Conservation (phyloP, 2,113 vertebrate genomes). For the Zosterops japonicus region DNA sequence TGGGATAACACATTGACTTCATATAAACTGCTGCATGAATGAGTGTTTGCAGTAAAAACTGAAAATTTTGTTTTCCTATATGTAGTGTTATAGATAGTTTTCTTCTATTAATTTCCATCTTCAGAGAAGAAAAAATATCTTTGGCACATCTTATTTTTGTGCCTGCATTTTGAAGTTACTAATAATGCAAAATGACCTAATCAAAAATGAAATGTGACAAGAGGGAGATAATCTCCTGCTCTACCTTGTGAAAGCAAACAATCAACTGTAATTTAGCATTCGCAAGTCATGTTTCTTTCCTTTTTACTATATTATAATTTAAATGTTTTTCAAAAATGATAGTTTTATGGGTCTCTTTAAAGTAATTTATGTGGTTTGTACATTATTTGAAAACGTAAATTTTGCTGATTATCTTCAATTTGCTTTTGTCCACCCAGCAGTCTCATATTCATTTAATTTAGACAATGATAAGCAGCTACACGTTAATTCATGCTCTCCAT, state of each 20-base stretch:
- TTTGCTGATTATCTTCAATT: conserved; percentile 67
- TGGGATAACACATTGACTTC: not conserved
- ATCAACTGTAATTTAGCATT: not conserved
- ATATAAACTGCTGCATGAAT: not conserved
- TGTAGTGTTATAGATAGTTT: not conserved
- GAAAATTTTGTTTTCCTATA: not conserved
- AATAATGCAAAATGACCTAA: conserved; percentile 28
- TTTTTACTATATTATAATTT: not conserved
- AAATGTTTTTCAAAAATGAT: not conserved
- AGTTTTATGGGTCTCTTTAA: conserved; percentile 6
- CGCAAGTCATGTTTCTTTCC: not conserved
- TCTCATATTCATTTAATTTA: conserved; percentile 68
- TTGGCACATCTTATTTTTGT: not conserved
- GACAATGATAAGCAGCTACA: conserved; percentile 59
- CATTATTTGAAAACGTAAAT: conserved; percentile 58
- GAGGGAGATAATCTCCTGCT: not conserved
- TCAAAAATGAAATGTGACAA: conserved; percentile 21
- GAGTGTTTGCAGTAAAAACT: not conserved
- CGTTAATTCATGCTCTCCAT: conserved; percentile 66
- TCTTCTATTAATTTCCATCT: not conserved
- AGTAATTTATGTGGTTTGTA: conserved; percentile 53
- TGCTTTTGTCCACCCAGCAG: conserved; percentile 30
- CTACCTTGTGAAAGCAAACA: conserved; percentile 14
- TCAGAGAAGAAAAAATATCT: not conserved
- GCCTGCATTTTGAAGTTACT: conserved; percentile 24